Conservation (phyloP, 2,113 vertebrate genomes). For the Chloropsis hardwickii region DNA sequence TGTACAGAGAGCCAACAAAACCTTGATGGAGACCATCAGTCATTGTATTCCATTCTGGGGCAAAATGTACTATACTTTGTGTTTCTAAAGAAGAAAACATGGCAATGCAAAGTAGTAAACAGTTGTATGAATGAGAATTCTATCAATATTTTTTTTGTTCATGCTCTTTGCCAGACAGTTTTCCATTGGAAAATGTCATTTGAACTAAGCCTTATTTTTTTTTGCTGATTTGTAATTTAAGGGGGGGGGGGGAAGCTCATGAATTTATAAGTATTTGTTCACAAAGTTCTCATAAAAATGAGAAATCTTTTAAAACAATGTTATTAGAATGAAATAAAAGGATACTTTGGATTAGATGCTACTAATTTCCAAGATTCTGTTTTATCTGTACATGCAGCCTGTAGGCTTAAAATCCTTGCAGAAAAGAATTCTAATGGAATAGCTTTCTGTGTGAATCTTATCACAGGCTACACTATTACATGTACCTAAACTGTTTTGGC, state of each 20-base stretch:
- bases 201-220: background rate
- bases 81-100: background rate
- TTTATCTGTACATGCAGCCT: conserved; percentile 25
- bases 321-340: background rate
- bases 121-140: background rate
- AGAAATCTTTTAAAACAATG: background rate
- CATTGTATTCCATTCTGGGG: background rate
- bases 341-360: background rate
- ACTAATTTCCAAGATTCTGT: background rate
- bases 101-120: background rate
- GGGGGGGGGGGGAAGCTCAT: rapidly evolving
- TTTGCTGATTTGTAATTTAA: background rate
- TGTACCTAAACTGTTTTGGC: background rate
- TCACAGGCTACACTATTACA: background rate
- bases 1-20: background rate
- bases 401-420: conserved; percentile 4
- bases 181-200: background rate
- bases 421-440: background rate
- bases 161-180: background rate
- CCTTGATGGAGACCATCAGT: background rate
- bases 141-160: background rate
- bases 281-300: background rate
- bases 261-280: background rate
- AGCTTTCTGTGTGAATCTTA: conserved; percentile 10
- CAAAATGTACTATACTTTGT: background rate